Conservation (phyloP, 2,888 invertebrate genomes). For the Cyrtodaria siliqua region DNA sequence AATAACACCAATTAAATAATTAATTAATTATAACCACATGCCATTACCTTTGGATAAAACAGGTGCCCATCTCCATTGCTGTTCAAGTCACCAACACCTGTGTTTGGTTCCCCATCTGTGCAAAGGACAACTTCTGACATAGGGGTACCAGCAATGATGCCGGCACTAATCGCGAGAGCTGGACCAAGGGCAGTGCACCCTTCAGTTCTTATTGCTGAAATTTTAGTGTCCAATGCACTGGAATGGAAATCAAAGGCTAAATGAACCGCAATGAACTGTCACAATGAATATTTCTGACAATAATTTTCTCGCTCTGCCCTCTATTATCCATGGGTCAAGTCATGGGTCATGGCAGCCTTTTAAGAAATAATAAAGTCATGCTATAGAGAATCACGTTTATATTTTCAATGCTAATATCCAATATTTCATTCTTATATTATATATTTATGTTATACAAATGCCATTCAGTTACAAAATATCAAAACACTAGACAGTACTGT, state of each 20-base stretch:
- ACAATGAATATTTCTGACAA: too few species aligned
- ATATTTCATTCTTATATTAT: too few species aligned
- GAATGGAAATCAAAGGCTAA: neutral
- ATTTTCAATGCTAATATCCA: too few species aligned
- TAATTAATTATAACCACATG: neutral
- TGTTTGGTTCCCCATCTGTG: constrained; percentile 82
- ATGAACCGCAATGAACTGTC: too few species aligned
- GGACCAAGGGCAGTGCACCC: constrained; percentile 82
- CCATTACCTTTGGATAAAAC: constrained; percentile 54
- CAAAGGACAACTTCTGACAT: constrained; percentile 80
- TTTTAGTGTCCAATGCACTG: constrained; percentile 45
- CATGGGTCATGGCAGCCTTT: too few species aligned
- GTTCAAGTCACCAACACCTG: constrained; percentile 71
- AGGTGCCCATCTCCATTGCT: constrained; percentile 13
- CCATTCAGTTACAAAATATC: too few species aligned
- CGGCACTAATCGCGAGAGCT: constrained; percentile 77
- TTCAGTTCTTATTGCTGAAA: constrained; percentile 42
- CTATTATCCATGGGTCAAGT: too few species aligned
- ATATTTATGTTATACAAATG: too few species aligned
- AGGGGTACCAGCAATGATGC: constrained; percentile 71
- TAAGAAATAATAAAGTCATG: too few species aligned
- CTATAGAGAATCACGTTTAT: too few species aligned
- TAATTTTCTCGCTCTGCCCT: too few species aligned
- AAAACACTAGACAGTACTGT: too few species aligned
- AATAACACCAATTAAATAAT: constrained; percentile 1